Percentiles rank a stretch among this genome's conserved stretches.
Evolutionary conservation across 64 coral and sea anemone genomes (phyloP).

Genomic region (Astreopora myriophthalma): DNA sequence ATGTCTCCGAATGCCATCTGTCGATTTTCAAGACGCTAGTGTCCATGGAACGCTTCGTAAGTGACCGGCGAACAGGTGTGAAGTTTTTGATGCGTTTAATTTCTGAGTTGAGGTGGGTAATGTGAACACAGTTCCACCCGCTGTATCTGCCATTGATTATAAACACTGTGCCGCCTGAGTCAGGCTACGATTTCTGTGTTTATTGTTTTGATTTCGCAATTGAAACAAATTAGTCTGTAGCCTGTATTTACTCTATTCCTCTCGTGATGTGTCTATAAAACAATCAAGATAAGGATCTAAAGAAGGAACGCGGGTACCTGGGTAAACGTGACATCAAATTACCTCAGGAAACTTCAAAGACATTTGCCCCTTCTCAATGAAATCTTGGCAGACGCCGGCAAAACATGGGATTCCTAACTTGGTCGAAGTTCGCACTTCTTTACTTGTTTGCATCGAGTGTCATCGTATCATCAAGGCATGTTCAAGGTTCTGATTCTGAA

Average conservation of each 20-base stretch:
- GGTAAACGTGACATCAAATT: constrained; percentile 42
- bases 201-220: neutral
- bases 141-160: neutral
- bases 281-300: constrained; percentile 44
- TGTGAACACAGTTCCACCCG: neutral
- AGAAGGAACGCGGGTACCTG: constrained; percentile 35
- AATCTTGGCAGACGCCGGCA: neutral
- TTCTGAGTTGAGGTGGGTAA: neutral
- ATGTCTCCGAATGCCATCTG: neutral
- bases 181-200: neutral
- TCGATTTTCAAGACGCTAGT: neutral
- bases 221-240: neutral
- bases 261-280: neutral
- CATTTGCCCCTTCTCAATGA: neutral
- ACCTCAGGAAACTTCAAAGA: constrained; percentile 30
- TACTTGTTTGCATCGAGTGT: neutral
- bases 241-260: neutral
- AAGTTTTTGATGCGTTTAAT: neutral
- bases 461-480: neutral
- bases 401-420: neutral
- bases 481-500: neutral
- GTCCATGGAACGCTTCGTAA: neutral
- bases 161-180: neutral
- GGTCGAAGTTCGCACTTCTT: neutral
- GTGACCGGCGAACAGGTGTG: neutral